Conservation (phyloP, 2,888 invertebrate species). For the Andrena bucephala region DNA sequence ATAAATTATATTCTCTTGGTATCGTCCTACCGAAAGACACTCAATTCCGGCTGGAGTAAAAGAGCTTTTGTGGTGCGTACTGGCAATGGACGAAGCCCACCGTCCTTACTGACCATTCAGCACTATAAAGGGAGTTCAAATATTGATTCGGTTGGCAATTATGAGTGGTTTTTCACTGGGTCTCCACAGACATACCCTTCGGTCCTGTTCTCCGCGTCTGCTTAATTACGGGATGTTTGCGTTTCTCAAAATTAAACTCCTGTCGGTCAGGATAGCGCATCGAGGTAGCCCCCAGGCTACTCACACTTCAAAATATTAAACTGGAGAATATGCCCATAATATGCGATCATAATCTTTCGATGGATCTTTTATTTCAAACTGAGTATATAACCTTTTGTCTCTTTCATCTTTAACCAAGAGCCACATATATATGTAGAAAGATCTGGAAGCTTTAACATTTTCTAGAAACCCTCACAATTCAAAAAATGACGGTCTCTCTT, state of each 20-base stretch:
- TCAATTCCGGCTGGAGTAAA: slow-evolving; percentile 31
- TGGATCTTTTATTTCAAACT: slow-evolving; percentile 32
- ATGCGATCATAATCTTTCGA: slow-evolving; percentile 63
- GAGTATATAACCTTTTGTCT: background rate
- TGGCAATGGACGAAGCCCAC: slow-evolving; percentile 47
- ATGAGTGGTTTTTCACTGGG: slow-evolving; percentile 76
- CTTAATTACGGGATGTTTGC: slow-evolving; percentile 80
- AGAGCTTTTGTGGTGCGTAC: slow-evolving; percentile 46
- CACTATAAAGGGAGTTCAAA: slow-evolving; percentile 78
- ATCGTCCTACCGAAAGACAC: slow-evolving; percentile 14
- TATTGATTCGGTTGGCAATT: slow-evolving; percentile 80
- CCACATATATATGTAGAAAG: background rate
- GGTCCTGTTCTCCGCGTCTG: slow-evolving; percentile 69
- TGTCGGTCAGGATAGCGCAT: slow-evolving; percentile 62
- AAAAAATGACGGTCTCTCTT: background rate
- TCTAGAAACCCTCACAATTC: background rate
- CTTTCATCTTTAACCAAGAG: background rate
- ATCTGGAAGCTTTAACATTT: background rate
- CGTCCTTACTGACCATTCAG: slow-evolving; percentile 69
- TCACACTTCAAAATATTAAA: slow-evolving; percentile 74
- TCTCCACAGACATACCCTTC: slow-evolving; percentile 70
- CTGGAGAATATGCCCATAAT: slow-evolving; percentile 60
- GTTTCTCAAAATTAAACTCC: slow-evolving; percentile 81
- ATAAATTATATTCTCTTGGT: slow-evolving; percentile 17
- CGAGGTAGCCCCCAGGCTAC: slow-evolving; percentile 66